Evolutionary conservation across 2,113 vertebrate species (phyloP).

Genomic region (Carlito syrichta): DNA sequence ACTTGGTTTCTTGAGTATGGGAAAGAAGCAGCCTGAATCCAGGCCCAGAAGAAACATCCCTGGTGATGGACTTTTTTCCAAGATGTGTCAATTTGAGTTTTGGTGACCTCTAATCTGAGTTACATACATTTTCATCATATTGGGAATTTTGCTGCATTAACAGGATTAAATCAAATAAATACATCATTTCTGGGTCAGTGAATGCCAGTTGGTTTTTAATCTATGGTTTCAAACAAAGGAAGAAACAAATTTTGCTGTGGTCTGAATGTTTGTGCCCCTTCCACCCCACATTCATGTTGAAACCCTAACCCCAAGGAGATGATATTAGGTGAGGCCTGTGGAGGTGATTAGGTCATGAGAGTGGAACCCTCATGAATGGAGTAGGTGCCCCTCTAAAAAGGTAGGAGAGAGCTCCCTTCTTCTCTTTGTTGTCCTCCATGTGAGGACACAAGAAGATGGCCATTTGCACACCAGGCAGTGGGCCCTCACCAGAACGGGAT

Average conservation of each 20-base stretch:
- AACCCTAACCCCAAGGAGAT: background rate
- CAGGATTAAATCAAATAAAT: background rate
- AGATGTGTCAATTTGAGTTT: background rate
- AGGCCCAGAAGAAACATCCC: background rate
- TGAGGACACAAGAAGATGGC: background rate
- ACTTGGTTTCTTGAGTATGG: background rate
- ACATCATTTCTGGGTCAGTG: background rate
- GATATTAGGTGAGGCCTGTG: background rate
- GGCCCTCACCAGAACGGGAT: background rate
- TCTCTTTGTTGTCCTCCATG: too few species aligned
- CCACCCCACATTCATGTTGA: background rate
- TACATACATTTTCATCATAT: background rate
- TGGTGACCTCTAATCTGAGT: background rate
- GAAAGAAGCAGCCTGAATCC: background rate
- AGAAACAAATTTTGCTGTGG: background rate
- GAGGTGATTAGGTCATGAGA: background rate
- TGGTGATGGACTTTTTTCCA: background rate
- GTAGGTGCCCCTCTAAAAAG: background rate
- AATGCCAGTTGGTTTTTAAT: background rate
- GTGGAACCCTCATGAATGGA: background rate
- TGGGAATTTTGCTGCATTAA: background rate
- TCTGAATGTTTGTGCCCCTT: background rate
- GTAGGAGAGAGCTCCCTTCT: background rate
- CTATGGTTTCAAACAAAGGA: background rate
- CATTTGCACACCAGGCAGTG: background rate